Percentiles rank a stretch among this genome's conserved stretches.
phyloP scores from a whole-genome alignment of 2,797 vertebrate species.

The Ataeniobius toweri region DNA sequence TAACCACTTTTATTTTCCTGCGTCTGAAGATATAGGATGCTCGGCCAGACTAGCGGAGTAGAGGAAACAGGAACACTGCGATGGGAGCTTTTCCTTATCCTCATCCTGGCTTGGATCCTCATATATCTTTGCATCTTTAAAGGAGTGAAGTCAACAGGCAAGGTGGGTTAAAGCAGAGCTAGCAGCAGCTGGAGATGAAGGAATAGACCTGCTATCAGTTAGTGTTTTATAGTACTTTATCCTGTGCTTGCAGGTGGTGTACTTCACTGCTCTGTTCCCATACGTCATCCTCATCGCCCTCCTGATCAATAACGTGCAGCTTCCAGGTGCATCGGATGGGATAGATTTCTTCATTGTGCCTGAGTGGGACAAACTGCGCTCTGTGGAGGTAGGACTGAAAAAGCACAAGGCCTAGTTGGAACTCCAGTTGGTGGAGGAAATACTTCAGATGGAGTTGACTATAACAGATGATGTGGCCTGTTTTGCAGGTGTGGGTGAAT shows the following conservation, averaged over 20 bases:
- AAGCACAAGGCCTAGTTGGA: too few relatives aligned
- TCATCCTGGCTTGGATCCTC: slow-evolving; percentile 81
- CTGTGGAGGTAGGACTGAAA: slow-evolving; percentile 70
- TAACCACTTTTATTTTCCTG: not conserved
- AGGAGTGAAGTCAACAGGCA: slow-evolving; percentile 83
- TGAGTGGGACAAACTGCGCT: slow-evolving; percentile 75
- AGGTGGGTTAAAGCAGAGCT: slow-evolving; percentile 57
- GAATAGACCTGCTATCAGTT: not conserved
- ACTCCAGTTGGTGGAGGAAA: not conserved
- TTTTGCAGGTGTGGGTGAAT: slow-evolving; percentile 82
- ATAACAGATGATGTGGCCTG: not conserved
- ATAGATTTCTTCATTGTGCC: slow-evolving; percentile 81
- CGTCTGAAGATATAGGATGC: slow-evolving; percentile 73
- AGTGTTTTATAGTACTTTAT: not conserved
- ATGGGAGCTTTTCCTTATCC: slow-evolving; percentile 79
- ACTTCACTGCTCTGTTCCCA: slow-evolving; percentile 82
- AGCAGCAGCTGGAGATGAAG: not conserved
- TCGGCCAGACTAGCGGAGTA: slow-evolving; percentile 74
- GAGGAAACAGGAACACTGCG: slow-evolving; percentile 73
- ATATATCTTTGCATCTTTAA: slow-evolving; percentile 84
- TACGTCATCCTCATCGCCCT: slow-evolving; percentile 80
- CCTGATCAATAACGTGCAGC: slow-evolving; percentile 81
- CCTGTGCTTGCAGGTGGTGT: slow-evolving; percentile 74
- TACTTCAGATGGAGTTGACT: not conserved
- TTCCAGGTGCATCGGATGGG: slow-evolving; percentile 79